phyloP scores from a whole-genome alignment of 2,113 vertebrate genomes.

The Synchiropus splendidus region DNA sequence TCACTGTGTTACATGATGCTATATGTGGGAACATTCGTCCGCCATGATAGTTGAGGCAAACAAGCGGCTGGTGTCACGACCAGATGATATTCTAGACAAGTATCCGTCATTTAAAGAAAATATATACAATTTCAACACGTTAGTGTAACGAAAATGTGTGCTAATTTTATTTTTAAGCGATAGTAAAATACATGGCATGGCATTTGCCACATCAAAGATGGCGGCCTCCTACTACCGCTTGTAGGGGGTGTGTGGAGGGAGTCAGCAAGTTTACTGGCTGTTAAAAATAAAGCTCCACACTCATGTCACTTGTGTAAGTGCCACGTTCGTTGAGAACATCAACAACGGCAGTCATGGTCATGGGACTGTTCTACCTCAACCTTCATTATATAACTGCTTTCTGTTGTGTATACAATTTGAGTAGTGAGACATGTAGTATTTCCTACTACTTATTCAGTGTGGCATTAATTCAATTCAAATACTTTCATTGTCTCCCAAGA shows the following conservation, averaged over 20 bases:
- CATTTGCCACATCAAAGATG: slow-evolving; percentile 35
- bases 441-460: no score
- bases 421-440: no score
- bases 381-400: no score
- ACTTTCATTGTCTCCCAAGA: no score
- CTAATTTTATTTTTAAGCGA: no score
- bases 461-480: no score
- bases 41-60: slow-evolving; percentile 26
- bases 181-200: no score
- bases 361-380: no score
- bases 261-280: slow-evolving; percentile 32
- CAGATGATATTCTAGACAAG: not conserved
- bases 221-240: not conserved
- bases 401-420: no score
- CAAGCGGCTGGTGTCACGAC: not conserved
- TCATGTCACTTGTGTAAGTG: not conserved
- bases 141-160: no score
- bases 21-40: not conserved
- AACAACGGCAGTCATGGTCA: no score
- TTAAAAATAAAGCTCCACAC: slow-evolving; percentile 11
- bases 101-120: not conserved
- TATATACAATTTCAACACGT: no score
- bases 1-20: slow-evolving; percentile 20
- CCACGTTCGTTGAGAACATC: slow-evolving; percentile 1
- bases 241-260: slow-evolving; percentile 1